A percentile compares a stretch with the other conserved stretches of the same genome.
Evolutionary conservation across 2,888 invertebrate genomes (phyloP).

Genomic region (Chrysopilus asiliformis): DNA sequence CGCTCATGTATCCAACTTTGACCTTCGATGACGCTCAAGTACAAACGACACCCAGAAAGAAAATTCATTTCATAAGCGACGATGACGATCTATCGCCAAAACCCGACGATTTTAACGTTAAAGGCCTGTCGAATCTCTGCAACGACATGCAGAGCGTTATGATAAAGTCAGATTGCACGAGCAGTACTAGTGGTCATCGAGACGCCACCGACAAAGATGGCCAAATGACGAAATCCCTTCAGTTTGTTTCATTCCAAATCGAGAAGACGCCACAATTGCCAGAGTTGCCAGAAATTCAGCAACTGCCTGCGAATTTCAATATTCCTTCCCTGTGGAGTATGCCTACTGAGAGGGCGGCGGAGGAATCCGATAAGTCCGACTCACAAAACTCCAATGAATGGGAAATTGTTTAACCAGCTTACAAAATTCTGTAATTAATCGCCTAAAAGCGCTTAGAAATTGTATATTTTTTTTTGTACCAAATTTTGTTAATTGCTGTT

Average conservation of each 20-base stretch:
- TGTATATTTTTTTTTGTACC: too few species aligned
- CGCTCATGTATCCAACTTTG: constrained; percentile 8
- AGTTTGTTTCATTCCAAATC: constrained; percentile 6
- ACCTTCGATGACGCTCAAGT: constrained; percentile 23
- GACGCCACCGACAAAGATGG: background rate
- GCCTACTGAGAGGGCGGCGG: constrained; percentile 31
- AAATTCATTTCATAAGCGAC: constrained; percentile 18
- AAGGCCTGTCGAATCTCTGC: constrained; percentile 6
- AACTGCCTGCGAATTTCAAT: constrained; percentile 37
- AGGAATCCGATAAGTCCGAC: constrained; percentile 12
- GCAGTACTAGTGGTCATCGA: constrained; percentile 7
- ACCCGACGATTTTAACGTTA: constrained; percentile 4
- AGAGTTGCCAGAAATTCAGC: constrained; percentile 16
- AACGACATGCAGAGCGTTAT: constrained; percentile 11
- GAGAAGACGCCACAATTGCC: constrained; percentile 12
- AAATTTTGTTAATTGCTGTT: too few species aligned
- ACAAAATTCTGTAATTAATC: too few species aligned
- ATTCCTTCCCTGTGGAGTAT: constrained; percentile 48
- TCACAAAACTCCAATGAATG: constrained; percentile 31
- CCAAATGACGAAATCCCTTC: constrained; percentile 10
- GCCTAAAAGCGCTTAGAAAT: too few species aligned
- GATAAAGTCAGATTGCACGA: constrained; percentile 14
- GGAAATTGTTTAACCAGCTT: too few species aligned
- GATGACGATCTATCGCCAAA: constrained; percentile 4
- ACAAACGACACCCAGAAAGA: constrained; percentile 24